A percentile compares a stretch with the other conserved stretches of the same genome.
Conservation (phyloP, 2,888 invertebrate genomes). For the Trichopria drosophilae region DNA sequence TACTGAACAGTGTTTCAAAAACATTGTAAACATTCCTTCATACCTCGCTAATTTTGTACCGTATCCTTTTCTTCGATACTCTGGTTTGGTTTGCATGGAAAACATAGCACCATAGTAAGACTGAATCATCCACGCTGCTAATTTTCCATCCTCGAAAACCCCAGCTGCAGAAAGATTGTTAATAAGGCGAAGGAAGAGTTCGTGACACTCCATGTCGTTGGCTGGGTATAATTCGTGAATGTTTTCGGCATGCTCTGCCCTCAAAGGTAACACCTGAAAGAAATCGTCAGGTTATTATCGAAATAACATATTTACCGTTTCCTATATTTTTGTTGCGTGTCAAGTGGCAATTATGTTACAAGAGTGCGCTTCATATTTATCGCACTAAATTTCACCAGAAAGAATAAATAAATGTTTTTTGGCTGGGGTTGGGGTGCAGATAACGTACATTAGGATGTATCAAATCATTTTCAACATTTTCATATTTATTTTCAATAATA, state of each 20-base stretch:
- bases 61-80: constrained; percentile 72
- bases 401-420: too few relatives aligned
- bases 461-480: constrained; percentile 4
- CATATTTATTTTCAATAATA: too few relatives aligned
- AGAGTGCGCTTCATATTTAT: too few relatives aligned
- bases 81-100: constrained; percentile 84
- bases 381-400: too few relatives aligned
- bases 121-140: constrained; percentile 90
- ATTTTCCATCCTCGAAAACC: constrained; percentile 69
- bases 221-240: constrained; percentile 87
- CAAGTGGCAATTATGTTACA: too few relatives aligned
- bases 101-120: constrained; percentile 91
- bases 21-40: not conserved
- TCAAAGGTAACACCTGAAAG: constrained; percentile 68
- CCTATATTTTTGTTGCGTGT: too few relatives aligned
- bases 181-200: constrained; percentile 79
- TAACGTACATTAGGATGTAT: constrained; percentile 2
- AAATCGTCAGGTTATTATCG: not conserved
- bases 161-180: constrained; percentile 79
- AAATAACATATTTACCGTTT: not conserved
- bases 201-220: constrained; percentile 83
- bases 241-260: constrained; percentile 76
- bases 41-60: constrained; percentile 56
- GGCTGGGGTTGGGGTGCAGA: too few relatives aligned
- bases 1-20: too few relatives aligned